Conservation (phyloP, 2,113 vertebrate genomes). For the Monopterus albus region DNA sequence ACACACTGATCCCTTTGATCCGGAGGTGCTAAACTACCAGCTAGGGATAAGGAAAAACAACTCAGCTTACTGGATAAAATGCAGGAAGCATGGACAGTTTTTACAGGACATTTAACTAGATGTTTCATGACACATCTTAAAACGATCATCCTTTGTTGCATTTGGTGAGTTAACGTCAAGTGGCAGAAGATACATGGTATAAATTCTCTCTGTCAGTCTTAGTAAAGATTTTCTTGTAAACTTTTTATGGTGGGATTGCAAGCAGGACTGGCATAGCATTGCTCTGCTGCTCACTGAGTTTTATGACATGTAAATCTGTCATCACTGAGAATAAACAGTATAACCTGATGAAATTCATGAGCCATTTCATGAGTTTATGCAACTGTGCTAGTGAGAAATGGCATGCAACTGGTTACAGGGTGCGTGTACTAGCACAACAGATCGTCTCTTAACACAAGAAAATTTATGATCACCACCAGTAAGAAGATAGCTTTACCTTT, state of each 20-base stretch:
- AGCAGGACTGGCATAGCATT: background rate
- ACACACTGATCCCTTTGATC: too few relatives aligned
- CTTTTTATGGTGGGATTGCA: slow-evolving; percentile 21
- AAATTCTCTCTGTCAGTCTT: slow-evolving; percentile 14
- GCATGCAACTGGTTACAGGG: too few relatives aligned
- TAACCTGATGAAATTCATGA: slow-evolving; percentile 22
- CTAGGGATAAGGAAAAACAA: too few relatives aligned
- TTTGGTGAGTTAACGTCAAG: background rate
- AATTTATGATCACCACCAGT: background rate
- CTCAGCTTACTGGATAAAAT: too few relatives aligned
- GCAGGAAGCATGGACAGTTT: background rate
- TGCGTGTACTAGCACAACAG: too few relatives aligned
- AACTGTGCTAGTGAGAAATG: too few relatives aligned
- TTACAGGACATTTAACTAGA: too few relatives aligned
- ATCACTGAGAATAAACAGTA: slow-evolving; percentile 45
- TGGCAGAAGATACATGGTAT: too few relatives aligned
- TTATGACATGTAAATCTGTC: slow-evolving; percentile 36
- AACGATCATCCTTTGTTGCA: too few relatives aligned
- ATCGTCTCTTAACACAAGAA: too few relatives aligned
- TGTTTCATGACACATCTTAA: too few relatives aligned
- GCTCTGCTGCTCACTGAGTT: background rate
- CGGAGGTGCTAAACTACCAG: too few relatives aligned
- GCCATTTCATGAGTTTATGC: background rate
- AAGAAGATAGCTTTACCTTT: slow-evolving; percentile 64
- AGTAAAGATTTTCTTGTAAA: slow-evolving; percentile 17